Percentiles rank a stretch among this genome's conserved stretches.
Evolutionary conservation across 1,140 invertebrate species (phyloP).

Genomic region (Eupeodes corollae): DNA sequence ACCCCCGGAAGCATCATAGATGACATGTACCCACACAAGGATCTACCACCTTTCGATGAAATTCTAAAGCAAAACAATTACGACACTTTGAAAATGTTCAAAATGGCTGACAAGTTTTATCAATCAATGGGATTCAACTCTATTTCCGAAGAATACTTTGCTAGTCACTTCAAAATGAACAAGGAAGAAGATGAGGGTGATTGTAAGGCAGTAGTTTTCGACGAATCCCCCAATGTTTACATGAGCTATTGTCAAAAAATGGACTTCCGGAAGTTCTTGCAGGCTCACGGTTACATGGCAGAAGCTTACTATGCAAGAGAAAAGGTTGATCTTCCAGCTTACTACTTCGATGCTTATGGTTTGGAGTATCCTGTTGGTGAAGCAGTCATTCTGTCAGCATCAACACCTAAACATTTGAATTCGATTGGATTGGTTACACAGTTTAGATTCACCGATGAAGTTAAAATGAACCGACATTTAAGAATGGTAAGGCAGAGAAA

Average conservation of each 20-base stretch:
- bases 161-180: conserved; percentile 18
- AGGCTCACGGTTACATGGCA: conserved; percentile 64
- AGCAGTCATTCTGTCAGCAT: conserved; percentile 50
- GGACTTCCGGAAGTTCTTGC: conserved; percentile 30
- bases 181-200: conserved; percentile 25
- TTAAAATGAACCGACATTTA: conserved; percentile 41
- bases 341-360: conserved; percentile 44
- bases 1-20: conserved; percentile 26
- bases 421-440: conserved; percentile 18
- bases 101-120: conserved; percentile 26
- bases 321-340: conserved; percentile 45
- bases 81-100: conserved; percentile 18
- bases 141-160: conserved; percentile 17
- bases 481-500: conserved; percentile 31
- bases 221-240: conserved; percentile 24
- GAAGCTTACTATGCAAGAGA: conserved; percentile 63
- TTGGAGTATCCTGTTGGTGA: conserved; percentile 61
- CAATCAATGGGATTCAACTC: conserved; percentile 23
- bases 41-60: conserved; percentile 26
- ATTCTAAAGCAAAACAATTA: conserved; percentile 16
- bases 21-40: conserved; percentile 17
- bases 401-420: conserved; percentile 45
- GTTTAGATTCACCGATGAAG: conserved; percentile 17
- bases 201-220: conserved; percentile 26
- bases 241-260: conserved; percentile 34